Percentiles rank a stretch among this genome's conserved stretches.
Evolutionary conservation across 2,797 vertebrate genomes (phyloP).

Genomic region (Myripristis murdjan): DNA sequence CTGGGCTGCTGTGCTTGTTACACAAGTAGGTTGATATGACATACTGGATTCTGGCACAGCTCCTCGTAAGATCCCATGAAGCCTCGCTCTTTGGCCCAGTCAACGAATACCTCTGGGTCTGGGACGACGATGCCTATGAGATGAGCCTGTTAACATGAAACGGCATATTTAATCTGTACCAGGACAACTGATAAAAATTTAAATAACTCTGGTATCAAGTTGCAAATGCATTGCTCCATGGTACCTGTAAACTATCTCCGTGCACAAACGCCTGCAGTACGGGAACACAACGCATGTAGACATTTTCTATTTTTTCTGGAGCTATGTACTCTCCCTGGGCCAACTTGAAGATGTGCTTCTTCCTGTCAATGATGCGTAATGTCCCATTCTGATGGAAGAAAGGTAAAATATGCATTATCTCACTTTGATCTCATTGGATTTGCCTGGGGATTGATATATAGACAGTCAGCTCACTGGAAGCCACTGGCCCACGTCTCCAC

Average conservation of each 20-base stretch:
- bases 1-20: not conserved
- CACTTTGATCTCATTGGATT: not conserved
- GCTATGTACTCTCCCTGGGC: constrained; percentile 89
- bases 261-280: constrained; percentile 88
- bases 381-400: constrained; percentile 82
- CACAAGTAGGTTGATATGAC: constrained; percentile 25
- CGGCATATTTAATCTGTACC: not conserved
- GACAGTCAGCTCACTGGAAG: constrained; percentile 78
- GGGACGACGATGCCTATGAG: constrained; percentile 86
- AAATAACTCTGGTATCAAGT: not conserved
- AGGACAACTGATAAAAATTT: not conserved
- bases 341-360: constrained; percentile 90
- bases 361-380: constrained; percentile 86
- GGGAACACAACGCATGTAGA: constrained; percentile 82
- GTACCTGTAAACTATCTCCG: constrained; percentile 88
- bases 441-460: not conserved
- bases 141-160: constrained; percentile 74
- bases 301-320: constrained; percentile 89
- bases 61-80: constrained; percentile 83
- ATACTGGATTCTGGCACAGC: constrained; percentile 87
- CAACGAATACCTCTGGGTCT: constrained; percentile 84
- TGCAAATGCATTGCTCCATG: not conserved
- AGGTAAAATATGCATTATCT: not conserved
- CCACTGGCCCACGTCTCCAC: constrained; percentile 88
- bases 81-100: constrained; percentile 83